Evolutionary conservation across 2,113 vertebrate species (phyloP), one percentile per base, ranked within the genome.

Genomic region (Andinoacara biseriatus): DNA sequence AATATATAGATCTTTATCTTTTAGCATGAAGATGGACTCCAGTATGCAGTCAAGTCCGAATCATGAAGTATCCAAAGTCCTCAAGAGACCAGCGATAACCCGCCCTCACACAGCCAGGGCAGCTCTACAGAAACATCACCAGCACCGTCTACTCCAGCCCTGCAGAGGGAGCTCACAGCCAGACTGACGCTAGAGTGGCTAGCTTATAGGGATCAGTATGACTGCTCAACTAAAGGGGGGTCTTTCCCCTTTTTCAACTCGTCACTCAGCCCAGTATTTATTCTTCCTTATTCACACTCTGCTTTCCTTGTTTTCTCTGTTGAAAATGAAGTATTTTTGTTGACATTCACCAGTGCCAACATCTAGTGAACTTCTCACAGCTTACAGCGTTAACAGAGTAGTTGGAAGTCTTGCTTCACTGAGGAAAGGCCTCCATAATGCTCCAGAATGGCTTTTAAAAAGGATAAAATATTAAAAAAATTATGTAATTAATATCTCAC

Each of bases 91-190:
- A 7, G 26, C 15, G 0, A 85, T 86, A 2, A 22, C 78, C 62
- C 94, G 91, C 24, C 93, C 94, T 52, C 91, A 94, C 86, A 94
- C 94, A 22, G 88, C 95, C 67, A 88, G 60, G 26, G 93, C 95
- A 3, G 49, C 82, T 22, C 88, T 96, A 7, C 95, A 93, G 89
- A 93, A 94, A n/a, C 83, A 93, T 29, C 92, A 94, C 38, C 89
- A 56, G 81, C 91, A 92, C 63, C 83, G 85, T 20, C 10, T 46
- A 8, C 84, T 92, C 60, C 87, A 90, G 26, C 69, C 90, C 86
- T 56, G 75, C 83, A 58, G 90, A 83, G 92, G 89, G 87, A 90
- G 85, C 86, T 87, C 82, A 46, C 86, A 89, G 8, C 81, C 86
- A 78, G 80, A 93, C 52, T 94, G 86, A 94, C 54, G 67, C 10